phyloP scores from a whole-genome alignment of 2,888 invertebrate species.

The Hypercompe scribonia region DNA sequence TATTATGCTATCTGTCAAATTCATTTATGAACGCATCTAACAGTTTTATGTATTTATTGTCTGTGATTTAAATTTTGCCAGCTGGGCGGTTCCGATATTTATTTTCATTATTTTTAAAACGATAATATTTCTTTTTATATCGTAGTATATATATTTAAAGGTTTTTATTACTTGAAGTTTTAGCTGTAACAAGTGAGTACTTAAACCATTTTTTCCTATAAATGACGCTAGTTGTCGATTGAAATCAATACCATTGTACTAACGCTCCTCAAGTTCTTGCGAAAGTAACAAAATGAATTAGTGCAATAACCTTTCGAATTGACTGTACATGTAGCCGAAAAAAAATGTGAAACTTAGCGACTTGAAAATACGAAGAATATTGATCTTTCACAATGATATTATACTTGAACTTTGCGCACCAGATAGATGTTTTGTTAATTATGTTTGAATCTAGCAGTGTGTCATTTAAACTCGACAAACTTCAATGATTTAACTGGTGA shows the following conservation, averaged over 20 bases:
- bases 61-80: conserved; percentile 71
- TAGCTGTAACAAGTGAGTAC: conserved; percentile 49
- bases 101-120: conserved; percentile 58
- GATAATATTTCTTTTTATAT: conserved; percentile 39
- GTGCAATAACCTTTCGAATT: conserved; percentile 56
- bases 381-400: neutral
- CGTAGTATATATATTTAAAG: conserved; percentile 18
- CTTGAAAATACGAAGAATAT: neutral
- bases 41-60: conserved; percentile 33
- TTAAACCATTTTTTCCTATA: conserved; percentile 16
- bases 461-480: neutral
- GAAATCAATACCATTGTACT: conserved; percentile 64
- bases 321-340: conserved; percentile 31
- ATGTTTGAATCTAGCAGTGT: neutral
- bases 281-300: conserved; percentile 61
- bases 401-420: neutral
- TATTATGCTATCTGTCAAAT: conserved; percentile 19
- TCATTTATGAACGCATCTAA: conserved; percentile 24
- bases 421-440: neutral
- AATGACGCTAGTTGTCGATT: conserved; percentile 52
- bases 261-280: conserved; percentile 52
- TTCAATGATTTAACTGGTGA: neutral
- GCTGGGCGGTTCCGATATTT: conserved; percentile 80
- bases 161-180: conserved; percentile 28
- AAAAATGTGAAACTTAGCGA: conserved; percentile 15